phyloP scores from a whole-genome alignment of 2,888 invertebrate genomes.

The Isoperla grammatica region DNA sequence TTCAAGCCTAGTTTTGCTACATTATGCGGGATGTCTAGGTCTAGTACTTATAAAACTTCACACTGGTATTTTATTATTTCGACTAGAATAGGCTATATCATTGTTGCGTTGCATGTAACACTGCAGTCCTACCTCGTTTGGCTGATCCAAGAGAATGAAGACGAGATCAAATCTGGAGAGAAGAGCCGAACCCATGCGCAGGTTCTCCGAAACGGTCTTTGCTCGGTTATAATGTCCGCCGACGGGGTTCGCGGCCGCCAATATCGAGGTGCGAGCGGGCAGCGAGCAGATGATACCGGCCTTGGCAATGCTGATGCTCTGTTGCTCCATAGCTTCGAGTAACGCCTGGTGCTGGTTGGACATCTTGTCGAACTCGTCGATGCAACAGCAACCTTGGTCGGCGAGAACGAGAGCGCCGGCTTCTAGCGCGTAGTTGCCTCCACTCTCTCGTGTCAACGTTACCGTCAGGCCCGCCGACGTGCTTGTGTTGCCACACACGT shows the following conservation, averaged over 20 bases:
- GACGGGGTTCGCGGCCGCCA: slow-evolving; percentile 91
- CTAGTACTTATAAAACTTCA: too few relatives aligned
- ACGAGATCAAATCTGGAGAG: slow-evolving; percentile 90
- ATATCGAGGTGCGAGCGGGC: slow-evolving; percentile 74
- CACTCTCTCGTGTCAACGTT: slow-evolving; percentile 65
- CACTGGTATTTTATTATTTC: too few relatives aligned
- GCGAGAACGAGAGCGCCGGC: slow-evolving; percentile 84
- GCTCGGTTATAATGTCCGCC: slow-evolving; percentile 83
- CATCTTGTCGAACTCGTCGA: slow-evolving; percentile 96
- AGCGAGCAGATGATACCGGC: slow-evolving; percentile 72
- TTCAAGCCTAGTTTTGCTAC: too few relatives aligned
- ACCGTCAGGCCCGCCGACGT: slow-evolving; percentile 76
- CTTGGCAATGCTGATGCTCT: slow-evolving; percentile 84
- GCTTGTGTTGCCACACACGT: slow-evolving; percentile 85
- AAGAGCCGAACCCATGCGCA: slow-evolving; percentile 78
- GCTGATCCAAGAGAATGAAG: slow-evolving; percentile 82
- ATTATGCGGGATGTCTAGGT: too few relatives aligned
- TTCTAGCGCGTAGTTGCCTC: slow-evolving; percentile 75
- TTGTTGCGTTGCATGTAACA: too few relatives aligned
- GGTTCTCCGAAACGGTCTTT: slow-evolving; percentile 84
- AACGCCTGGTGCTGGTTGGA: slow-evolving; percentile 70
- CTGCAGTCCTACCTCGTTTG: slow-evolving; percentile 59
- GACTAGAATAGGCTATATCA: too few relatives aligned
- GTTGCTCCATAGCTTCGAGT: slow-evolving; percentile 93
- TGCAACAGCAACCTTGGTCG: slow-evolving; percentile 84